Evolutionary conservation across 2,113 vertebrate species (phyloP).

Genomic region (Myocastor coypus): DNA sequence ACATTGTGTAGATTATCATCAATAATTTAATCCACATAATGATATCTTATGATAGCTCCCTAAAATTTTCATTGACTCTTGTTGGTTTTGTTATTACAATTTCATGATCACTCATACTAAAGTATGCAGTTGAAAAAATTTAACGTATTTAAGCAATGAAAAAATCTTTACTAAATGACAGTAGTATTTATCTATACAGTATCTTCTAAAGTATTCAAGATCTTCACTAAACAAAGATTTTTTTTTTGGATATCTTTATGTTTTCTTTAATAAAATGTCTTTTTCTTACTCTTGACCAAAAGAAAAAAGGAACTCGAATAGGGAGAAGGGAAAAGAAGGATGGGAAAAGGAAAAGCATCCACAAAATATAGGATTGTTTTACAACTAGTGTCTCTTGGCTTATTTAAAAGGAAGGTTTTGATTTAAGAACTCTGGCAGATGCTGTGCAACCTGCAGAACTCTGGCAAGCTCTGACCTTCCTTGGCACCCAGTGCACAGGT

Average conservation of each 20-base stretch:
- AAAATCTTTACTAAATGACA: not conserved
- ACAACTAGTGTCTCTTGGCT: not conserved
- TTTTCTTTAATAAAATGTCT: not conserved
- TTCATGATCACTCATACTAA: not conserved
- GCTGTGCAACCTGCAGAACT: too few relatives aligned
- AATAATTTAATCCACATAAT: not conserved
- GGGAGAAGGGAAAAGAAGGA: not conserved
- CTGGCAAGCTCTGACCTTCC: too few relatives aligned
- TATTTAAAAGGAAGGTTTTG: not conserved
- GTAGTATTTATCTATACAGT: too few relatives aligned
- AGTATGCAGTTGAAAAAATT: not conserved
- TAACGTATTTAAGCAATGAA: not conserved
- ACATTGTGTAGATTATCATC: not conserved
- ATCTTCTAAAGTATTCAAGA: not conserved
- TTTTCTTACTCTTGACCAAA: not conserved
- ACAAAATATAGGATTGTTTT: not conserved
- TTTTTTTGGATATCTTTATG: not conserved
- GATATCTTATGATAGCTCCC: not conserved
- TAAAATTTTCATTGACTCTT: not conserved
- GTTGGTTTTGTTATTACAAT: not conserved
- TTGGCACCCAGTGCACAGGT: too few relatives aligned
- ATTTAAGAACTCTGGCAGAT: too few relatives aligned
- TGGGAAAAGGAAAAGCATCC: not conserved
- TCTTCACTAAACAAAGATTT: not conserved
- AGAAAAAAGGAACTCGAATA: not conserved